These are phyloP conservation scores for Hystrix brachyura DNA, from an alignment of 2,113 vertebrate species.

Conservation along the genomic window DNA sequence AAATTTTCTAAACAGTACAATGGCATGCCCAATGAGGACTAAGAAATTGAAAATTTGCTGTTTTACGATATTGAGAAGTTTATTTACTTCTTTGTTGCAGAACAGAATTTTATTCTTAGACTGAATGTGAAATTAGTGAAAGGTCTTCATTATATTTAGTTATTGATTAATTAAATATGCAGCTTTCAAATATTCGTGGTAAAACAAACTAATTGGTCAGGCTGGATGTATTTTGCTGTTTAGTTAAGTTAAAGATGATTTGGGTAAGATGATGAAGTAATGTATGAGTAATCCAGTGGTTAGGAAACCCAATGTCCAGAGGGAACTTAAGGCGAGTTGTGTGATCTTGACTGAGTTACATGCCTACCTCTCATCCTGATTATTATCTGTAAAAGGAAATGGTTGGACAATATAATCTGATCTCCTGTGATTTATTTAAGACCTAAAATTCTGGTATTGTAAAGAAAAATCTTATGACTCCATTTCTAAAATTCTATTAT, in stretches of 20 bases:
- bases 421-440: conserved; percentile 15
- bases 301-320: neutral
- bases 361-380: neutral
- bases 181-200: conserved; percentile 46
- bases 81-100: neutral
- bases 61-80: conserved; percentile 26
- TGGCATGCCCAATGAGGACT: neutral
- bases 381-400: conserved; percentile 27
- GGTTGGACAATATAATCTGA: neutral
- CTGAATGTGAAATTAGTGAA: neutral
- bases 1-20: conserved; percentile 43
- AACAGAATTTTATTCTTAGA: neutral
- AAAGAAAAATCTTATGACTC: conserved; percentile 11
- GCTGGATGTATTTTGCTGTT: conserved; percentile 32
- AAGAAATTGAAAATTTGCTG: conserved; percentile 51
- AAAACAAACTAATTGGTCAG: conserved; percentile 26
- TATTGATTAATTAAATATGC: conserved; percentile 40
- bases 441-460: neutral
- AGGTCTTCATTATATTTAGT: conserved; percentile 41
- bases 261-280: conserved; percentile 19
- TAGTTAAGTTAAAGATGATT: conserved; percentile 38
- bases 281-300: conserved; percentile 1
- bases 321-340: conserved; percentile 14
- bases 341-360: conserved; percentile 39
- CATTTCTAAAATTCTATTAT: conserved; percentile 17